phyloP scores from a whole-genome alignment of 2,113 vertebrate genomes.

The Ranitomeya variabilis region DNA sequence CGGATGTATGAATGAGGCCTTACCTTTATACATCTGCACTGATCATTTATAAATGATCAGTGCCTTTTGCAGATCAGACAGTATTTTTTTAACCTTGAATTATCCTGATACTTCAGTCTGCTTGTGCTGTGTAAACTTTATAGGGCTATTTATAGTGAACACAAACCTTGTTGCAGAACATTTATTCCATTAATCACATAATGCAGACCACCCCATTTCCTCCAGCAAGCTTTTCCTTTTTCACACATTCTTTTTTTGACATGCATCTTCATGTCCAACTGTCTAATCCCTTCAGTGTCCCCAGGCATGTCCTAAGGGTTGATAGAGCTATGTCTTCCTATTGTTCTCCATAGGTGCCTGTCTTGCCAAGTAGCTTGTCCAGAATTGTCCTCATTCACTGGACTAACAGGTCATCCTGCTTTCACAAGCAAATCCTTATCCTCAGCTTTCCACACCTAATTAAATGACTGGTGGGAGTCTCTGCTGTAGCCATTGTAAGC shows the following conservation, averaged over 20 bases:
- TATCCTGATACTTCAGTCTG: background rate
- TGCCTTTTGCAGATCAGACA: background rate
- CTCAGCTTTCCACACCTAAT: slow-evolving; percentile 6
- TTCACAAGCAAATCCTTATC: slow-evolving; percentile 38
- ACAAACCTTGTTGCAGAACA: background rate
- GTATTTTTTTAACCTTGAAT: background rate
- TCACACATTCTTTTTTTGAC: slow-evolving; percentile 44
- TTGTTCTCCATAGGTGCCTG: slow-evolving; percentile 26
- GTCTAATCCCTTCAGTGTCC: slow-evolving; percentile 37
- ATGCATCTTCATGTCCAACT: slow-evolving; percentile 37
- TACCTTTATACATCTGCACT: background rate
- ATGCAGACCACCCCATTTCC: slow-evolving; percentile 40
- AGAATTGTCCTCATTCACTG: slow-evolving; percentile 38
- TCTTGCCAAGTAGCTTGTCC: slow-evolving; percentile 38
- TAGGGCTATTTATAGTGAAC: background rate
- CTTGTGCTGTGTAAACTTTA: background rate
- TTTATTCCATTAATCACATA: slow-evolving; percentile 32
- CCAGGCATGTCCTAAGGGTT: slow-evolving; percentile 14
- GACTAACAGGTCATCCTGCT: slow-evolving; percentile 18
- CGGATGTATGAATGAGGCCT: no score
- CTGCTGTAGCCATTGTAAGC: background rate
- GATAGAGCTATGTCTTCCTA: slow-evolving; percentile 18
- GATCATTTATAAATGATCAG: background rate
- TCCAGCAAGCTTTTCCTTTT: slow-evolving; percentile 34
- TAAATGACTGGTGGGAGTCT: slow-evolving; percentile 13